Percentiles rank a stretch among this genome's conserved stretches.
Conservation (phyloP, 2,113 vertebrate genomes). For the Ameiurus melas region DNA sequence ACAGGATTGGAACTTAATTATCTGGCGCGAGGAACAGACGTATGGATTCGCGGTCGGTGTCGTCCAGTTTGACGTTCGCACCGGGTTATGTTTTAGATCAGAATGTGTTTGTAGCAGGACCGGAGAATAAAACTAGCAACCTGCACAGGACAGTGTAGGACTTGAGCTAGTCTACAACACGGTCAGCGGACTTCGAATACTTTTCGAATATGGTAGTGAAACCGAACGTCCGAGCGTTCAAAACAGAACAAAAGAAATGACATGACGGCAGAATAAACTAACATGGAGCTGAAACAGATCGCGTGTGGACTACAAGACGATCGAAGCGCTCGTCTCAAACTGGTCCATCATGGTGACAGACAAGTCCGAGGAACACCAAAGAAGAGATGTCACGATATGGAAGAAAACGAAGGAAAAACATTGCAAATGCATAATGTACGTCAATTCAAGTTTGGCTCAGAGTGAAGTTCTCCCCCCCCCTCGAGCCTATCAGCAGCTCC, state of each 20-base stretch:
- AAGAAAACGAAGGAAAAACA: neutral
- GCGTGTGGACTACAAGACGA: neutral
- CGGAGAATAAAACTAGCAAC: neutral
- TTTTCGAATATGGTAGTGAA: neutral
- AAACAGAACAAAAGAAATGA: neutral
- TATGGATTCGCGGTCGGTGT: neutral
- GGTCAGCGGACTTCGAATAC: neutral
- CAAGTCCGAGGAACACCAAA: neutral
- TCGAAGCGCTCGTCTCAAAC: neutral
- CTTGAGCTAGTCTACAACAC: neutral
- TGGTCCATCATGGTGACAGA: neutral
- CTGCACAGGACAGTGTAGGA: neutral
- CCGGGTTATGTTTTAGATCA: neutral
- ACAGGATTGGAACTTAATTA: neutral
- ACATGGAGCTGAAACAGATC: neutral
- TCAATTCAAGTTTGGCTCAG: slow-evolving; percentile 8
- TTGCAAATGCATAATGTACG: neutral
- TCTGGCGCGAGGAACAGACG: neutral
- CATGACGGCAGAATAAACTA: neutral
- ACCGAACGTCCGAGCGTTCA: neutral
- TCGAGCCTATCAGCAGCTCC: neutral
- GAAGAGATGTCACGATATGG: neutral
- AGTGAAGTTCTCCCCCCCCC: neutral
- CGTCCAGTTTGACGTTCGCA: neutral
- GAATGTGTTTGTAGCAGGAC: neutral